Conservation (phyloP, 2,113 vertebrate species). For the Corythoichthys intestinalis region DNA sequence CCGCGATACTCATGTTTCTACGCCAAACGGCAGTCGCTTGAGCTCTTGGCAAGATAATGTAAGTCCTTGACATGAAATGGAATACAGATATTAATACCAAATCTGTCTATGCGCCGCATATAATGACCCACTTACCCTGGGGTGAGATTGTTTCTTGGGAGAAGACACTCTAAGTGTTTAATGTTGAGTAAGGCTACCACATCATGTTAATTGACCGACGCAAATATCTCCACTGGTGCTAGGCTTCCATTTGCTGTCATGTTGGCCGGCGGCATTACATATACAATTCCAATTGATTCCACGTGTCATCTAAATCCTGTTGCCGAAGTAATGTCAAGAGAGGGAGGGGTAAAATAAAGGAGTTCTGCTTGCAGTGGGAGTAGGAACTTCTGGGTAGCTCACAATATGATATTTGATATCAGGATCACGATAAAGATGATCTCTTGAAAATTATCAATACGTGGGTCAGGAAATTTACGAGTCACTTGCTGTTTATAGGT, state of each 20-base stretch:
- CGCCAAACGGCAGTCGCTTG: conserved; percentile 45
- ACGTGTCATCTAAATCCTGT: conserved; percentile 1
- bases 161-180: conserved; percentile 30
- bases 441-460: no score
- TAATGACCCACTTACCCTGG: conserved; percentile 43
- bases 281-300: conserved; percentile 6
- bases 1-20: conserved; percentile 40
- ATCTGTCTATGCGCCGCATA: conserved; percentile 45
- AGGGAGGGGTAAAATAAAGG: neutral
- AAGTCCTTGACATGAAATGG: conserved; percentile 55
- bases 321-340: neutral
- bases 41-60: conserved; percentile 54
- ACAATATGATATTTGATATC: no score
- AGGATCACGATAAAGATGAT: no score
- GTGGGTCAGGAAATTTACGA: no score
- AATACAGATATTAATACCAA: conserved; percentile 58
- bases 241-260: neutral
- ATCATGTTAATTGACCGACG: conserved; percentile 10
- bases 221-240: conserved; percentile 12
- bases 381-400: no score
- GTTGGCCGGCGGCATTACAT: conserved; percentile 7
- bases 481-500: no score
- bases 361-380: neutral
- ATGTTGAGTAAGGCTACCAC: conserved; percentile 21
- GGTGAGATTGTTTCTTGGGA: conserved; percentile 32